These are phyloP conservation scores for Drosophila saltans DNA, from an alignment of 1,140 invertebrate genomes.

Conservation along the genomic window DNA sequence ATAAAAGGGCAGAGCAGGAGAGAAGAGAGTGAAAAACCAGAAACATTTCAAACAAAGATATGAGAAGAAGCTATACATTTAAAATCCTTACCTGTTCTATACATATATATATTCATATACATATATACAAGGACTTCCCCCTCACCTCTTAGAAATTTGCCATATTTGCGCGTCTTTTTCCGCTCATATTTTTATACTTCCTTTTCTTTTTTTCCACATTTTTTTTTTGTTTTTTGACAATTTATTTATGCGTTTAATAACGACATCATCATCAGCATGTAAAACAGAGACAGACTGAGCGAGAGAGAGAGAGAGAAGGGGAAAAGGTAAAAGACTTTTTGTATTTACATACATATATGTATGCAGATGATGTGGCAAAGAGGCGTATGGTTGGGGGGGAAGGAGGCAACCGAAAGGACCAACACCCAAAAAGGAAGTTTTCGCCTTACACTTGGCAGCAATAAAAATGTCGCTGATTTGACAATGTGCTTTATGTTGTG, in stretches of 20 bases:
- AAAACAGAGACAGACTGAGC: slow-evolving; percentile 15
- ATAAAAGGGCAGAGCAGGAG: neutral
- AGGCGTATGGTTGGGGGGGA: neutral
- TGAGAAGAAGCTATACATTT: slow-evolving; percentile 47
- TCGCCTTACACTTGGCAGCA: slow-evolving; percentile 44
- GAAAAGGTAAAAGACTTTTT: slow-evolving; percentile 32
- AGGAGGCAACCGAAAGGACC: neutral
- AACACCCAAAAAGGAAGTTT: slow-evolving; percentile 11
- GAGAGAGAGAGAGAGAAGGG: slow-evolving; percentile 2
- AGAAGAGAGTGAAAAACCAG: slow-evolving; percentile 33
- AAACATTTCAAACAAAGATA: slow-evolving; percentile 52
- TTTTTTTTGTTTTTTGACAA: slow-evolving; percentile 60
- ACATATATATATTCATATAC: too few relatives aligned
- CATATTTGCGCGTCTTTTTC: slow-evolving; percentile 26
- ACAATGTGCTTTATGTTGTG: slow-evolving; percentile 72
- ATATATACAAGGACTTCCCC: too few relatives aligned
- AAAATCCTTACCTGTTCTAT: slow-evolving; percentile 21
- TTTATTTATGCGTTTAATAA: slow-evolving; percentile 82
- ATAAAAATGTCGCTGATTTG: slow-evolving; percentile 82
- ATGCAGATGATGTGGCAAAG: slow-evolving; percentile 21
- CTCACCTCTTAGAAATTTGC: neutral
- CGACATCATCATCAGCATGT: slow-evolving; percentile 76
- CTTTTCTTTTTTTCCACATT: slow-evolving; percentile 32
- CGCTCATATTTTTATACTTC: slow-evolving; percentile 34
- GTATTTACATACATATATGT: slow-evolving; percentile 25